Percentiles rank a stretch among this genome's conserved stretches.
These are phyloP conservation scores for Salvelinus namaycush DNA, from an alignment of 2,113 vertebrate genomes.

Conservation along the genomic window DNA sequence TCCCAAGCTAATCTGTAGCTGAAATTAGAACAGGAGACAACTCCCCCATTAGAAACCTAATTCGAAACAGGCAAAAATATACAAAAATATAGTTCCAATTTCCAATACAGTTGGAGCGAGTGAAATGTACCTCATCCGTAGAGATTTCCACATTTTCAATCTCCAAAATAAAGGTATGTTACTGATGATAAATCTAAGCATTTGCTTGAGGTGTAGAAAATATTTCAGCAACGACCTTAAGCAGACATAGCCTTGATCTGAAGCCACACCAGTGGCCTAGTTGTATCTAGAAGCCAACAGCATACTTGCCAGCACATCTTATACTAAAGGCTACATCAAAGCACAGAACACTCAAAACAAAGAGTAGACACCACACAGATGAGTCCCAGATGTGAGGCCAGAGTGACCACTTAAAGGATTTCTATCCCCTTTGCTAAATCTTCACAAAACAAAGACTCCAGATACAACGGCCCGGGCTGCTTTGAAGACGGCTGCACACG, in stretches of 20 bases:
- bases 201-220: too few relatives aligned
- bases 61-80: neutral
- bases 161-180: neutral
- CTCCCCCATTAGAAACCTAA: neutral
- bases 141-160: neutral
- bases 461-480: conserved; percentile 51
- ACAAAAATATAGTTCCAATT: neutral
- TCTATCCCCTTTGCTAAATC: conserved; percentile 43
- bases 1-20: conserved; percentile 10
- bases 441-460: conserved; percentile 57
- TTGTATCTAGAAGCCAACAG: conserved; percentile 22
- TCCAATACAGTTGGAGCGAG: neutral
- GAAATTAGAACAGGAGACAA: neutral
- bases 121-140: neutral
- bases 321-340: conserved; percentile 59
- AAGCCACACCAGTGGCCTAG: neutral
- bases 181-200: too few relatives aligned
- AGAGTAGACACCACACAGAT: conserved; percentile 56
- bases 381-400: conserved; percentile 70
- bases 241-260: neutral
- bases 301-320: conserved; percentile 39
- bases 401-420: conserved; percentile 64
- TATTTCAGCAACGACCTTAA: too few relatives aligned
- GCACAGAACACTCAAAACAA: conserved; percentile 60
- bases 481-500: conserved; percentile 58